Evolutionary conservation across 2,113 vertebrate species (phyloP).

Genomic region (Pseudopodoces humilis): DNA sequence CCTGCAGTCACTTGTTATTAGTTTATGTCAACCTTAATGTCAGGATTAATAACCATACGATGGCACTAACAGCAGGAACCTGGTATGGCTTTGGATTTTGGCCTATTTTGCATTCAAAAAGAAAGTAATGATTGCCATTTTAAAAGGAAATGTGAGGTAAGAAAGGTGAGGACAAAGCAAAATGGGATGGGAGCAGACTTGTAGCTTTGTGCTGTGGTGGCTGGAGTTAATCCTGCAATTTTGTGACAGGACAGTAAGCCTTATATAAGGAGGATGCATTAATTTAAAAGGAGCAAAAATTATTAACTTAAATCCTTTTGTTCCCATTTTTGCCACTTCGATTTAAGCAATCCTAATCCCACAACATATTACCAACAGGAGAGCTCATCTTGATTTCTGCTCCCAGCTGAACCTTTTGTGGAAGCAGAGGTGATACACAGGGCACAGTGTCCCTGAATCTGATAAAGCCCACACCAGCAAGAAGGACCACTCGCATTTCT

Average conservation of each 20-base stretch:
- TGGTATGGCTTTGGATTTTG: neutral
- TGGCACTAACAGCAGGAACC: neutral
- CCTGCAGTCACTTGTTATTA: neutral
- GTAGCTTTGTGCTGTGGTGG: neutral
- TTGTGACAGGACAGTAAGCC: neutral
- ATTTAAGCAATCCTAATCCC: neutral
- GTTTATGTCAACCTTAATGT: neutral
- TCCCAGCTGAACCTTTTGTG: neutral
- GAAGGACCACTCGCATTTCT: neutral
- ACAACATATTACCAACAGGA: fast-evolving
- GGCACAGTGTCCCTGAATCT: neutral
- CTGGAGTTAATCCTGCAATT: neutral
- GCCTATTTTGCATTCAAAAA: neutral
- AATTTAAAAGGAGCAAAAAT: neutral
- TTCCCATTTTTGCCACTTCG: neutral
- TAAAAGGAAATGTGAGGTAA: neutral
- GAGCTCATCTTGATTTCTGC: neutral
- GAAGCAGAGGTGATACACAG: neutral
- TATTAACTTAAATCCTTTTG: fast-evolving
- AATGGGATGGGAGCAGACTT: neutral
- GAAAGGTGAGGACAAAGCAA: neutral
- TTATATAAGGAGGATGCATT: neutral
- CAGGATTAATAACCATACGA: neutral
- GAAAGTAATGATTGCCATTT: neutral
- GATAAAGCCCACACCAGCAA: neutral